These are phyloP conservation scores for Dryobotodes eremita DNA, from an alignment of 2,888 invertebrate species.

Conservation along the genomic window DNA sequence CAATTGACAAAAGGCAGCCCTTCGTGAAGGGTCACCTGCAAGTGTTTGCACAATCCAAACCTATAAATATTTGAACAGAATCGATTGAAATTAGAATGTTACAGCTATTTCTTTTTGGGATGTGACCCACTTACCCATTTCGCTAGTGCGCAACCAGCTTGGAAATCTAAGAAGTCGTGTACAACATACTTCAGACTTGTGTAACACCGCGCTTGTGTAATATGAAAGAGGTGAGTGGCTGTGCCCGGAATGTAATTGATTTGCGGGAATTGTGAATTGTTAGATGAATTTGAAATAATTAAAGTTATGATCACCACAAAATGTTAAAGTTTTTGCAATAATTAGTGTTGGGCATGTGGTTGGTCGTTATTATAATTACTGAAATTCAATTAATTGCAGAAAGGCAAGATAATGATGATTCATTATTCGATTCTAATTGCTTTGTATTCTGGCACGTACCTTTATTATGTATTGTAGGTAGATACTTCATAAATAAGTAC, in stretches of 20 bases:
- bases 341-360: slow-evolving; percentile 2
- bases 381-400: background rate
- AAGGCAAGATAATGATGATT: background rate
- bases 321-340: background rate
- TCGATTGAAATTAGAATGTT: slow-evolving; percentile 69
- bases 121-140: slow-evolving; percentile 67
- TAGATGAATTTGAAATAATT: background rate
- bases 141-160: slow-evolving; percentile 44
- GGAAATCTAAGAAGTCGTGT: slow-evolving; percentile 55
- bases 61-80: slow-evolving; percentile 74
- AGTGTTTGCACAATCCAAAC: slow-evolving; percentile 68
- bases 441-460: background rate
- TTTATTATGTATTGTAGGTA: background rate
- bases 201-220: slow-evolving; percentile 15
- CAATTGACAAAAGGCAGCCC: slow-evolving; percentile 70
- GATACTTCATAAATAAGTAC: slow-evolving; percentile 24
- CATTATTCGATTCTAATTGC: slow-evolving; percentile 1
- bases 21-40: slow-evolving; percentile 72
- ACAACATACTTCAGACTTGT: slow-evolving; percentile 48
- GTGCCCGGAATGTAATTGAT: slow-evolving; percentile 16
- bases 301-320: background rate
- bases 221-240: slow-evolving; percentile 18
- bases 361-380: background rate
- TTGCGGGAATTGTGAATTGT: background rate
- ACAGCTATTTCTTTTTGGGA: slow-evolving; percentile 59